These are phyloP conservation scores for Nothoprocta perdicaria DNA, from an alignment of 2,113 vertebrate genomes.

Conservation along the genomic window DNA sequence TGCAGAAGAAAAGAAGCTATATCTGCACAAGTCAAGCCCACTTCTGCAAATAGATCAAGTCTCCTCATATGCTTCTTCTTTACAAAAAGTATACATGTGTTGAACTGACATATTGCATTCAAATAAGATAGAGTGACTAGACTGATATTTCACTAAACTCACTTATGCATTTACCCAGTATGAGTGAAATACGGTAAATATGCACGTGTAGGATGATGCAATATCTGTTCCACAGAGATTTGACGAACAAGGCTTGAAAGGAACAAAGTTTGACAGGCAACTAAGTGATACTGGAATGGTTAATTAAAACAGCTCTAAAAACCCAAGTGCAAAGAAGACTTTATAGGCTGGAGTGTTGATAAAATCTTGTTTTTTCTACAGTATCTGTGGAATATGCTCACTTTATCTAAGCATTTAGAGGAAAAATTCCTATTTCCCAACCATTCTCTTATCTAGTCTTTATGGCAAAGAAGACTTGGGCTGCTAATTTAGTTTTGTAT, in stretches of 20 bases:
- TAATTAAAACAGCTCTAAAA: slow-evolving; percentile 38
- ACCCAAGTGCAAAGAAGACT: slow-evolving; percentile 20
- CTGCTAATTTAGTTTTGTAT: background rate
- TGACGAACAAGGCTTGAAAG: slow-evolving; percentile 20
- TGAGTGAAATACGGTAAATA: background rate
- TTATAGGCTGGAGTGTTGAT: background rate
- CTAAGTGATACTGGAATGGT: background rate
- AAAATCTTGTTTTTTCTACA: background rate
- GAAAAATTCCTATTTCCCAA: slow-evolving; percentile 39
- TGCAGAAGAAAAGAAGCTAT: background rate
- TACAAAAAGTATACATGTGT: background rate
- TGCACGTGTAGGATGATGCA: background rate
- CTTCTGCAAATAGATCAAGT: background rate
- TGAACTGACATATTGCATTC: background rate
- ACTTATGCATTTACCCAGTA: background rate
- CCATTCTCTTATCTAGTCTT: slow-evolving; percentile 15
- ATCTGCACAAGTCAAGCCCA: background rate
- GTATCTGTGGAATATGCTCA: background rate
- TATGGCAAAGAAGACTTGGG: slow-evolving; percentile 19
- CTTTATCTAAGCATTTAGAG: slow-evolving; percentile 35
- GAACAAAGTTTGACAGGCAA: background rate
- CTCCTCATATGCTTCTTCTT: background rate
- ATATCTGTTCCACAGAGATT: background rate
- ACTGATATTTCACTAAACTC: background rate
- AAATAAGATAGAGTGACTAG: background rate